phyloP scores from a whole-genome alignment of 2,888 invertebrate species.

The Tryphoninae sp. region DNA sequence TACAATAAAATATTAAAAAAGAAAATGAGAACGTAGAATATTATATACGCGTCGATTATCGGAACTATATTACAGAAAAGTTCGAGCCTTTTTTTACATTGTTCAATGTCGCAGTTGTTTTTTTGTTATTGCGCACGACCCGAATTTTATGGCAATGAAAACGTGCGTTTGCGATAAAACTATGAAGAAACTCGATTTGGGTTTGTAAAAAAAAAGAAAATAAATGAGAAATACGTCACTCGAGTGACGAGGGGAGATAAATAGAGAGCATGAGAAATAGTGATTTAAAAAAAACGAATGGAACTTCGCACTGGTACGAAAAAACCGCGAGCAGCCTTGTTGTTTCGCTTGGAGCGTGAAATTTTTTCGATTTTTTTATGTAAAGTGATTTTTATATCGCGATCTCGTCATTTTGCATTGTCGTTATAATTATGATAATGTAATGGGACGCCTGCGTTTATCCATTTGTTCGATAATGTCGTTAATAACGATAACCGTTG shows the following conservation, averaged over 20 bases:
- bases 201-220: conserved; percentile 5
- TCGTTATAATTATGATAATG: conserved; percentile 18
- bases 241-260: neutral
- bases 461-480: conserved; percentile 29
- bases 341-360: conserved; percentile 33
- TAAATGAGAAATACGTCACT: conserved; percentile 5
- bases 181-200: conserved; percentile 24
- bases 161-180: conserved; percentile 29
- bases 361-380: conserved; percentile 17
- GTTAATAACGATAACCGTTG: conserved; percentile 69
- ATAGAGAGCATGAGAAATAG: conserved; percentile 35
- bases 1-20: neutral
- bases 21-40: conserved; percentile 9
- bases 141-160: conserved; percentile 60
- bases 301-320: conserved; percentile 41
- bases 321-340: neutral
- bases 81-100: conserved; percentile 19
- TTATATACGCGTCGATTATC: neutral
- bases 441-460: neutral
- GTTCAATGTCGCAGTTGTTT: neutral
- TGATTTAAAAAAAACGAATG: conserved; percentile 1
- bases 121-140: conserved; percentile 11
- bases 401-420: conserved; percentile 31
- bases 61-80: conserved; percentile 45
- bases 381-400: conserved; percentile 9